phyloP scores from a whole-genome alignment of 1,140 invertebrate genomes.

The Papilio polytes region DNA sequence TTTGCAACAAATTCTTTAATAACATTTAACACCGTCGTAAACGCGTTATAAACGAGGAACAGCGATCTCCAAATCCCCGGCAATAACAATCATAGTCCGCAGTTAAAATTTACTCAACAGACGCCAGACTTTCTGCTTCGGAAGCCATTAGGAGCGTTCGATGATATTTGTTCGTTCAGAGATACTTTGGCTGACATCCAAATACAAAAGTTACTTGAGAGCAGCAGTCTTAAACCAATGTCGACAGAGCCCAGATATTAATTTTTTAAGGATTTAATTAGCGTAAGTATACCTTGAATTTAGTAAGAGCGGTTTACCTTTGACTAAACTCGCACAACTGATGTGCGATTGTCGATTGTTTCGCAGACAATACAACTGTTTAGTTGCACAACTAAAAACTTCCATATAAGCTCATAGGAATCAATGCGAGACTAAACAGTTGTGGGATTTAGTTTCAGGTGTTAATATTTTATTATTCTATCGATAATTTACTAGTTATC shows the following conservation, averaged over 20 bases:
- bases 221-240: background rate
- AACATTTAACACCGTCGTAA: background rate
- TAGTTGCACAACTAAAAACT: no score
- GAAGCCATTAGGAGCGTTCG: conserved; percentile 14
- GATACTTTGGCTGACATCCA: conserved; percentile 11
- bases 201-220: conserved; percentile 7
- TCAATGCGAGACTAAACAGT: no score
- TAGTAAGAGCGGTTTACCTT: no score
- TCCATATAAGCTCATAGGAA: no score
- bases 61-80: background rate
- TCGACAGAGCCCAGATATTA: background rate
- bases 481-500: no score
- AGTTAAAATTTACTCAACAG: conserved; percentile 20
- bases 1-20: background rate
- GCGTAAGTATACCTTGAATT: no score
- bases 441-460: no score
- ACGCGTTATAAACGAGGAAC: background rate
- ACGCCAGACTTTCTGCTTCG: conserved; percentile 24
- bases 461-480: no score
- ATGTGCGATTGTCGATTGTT: no score
- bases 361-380: no score
- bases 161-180: conserved; percentile 15
- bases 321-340: no score
- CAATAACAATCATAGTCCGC: conserved; percentile 1
- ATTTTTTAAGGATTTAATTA: background rate